These are phyloP conservation scores for Dromius quadrimaculatus DNA, from an alignment of 2,888 invertebrate species.

Conservation along the genomic window DNA sequence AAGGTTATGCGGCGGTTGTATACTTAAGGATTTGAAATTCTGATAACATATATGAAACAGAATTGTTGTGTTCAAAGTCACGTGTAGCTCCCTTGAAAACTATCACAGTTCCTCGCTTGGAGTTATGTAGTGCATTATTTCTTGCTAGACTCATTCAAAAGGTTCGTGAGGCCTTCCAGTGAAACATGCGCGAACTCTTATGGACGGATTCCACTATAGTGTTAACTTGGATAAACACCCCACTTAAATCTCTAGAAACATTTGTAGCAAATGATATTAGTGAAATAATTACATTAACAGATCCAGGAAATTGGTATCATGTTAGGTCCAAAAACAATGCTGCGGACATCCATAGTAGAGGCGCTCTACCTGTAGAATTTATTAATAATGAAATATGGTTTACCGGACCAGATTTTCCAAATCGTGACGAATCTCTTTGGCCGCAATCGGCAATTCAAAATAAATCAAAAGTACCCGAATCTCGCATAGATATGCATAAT, in stretches of 20 bases:
- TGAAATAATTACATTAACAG: not conserved
- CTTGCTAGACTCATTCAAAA: not conserved
- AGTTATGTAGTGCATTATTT: not conserved
- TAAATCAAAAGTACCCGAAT: not conserved
- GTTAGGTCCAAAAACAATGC: not conserved
- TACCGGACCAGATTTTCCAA: not conserved
- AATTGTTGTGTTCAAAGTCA: not conserved
- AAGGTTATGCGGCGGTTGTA: not conserved
- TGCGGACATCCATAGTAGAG: not conserved
- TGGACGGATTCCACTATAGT: too few species aligned
- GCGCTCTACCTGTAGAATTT: not conserved
- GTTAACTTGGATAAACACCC: too few species aligned
- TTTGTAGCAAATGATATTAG: not conserved
- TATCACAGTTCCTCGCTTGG: not conserved
- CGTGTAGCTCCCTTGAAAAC: not conserved
- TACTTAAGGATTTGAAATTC: not conserved
- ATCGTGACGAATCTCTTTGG: not conserved
- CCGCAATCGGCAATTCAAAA: not conserved
- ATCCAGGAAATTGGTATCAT: not conserved
- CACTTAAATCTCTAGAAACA: not conserved
- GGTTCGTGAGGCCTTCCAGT: not conserved
- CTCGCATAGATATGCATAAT: not conserved
- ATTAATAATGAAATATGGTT: conserved; percentile 1
- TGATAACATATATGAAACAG: not conserved
- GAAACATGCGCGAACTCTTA: too few species aligned